These are phyloP conservation scores for Tromatobia lineatoria DNA, from an alignment of 2,888 invertebrate species.

Conservation along the genomic window DNA sequence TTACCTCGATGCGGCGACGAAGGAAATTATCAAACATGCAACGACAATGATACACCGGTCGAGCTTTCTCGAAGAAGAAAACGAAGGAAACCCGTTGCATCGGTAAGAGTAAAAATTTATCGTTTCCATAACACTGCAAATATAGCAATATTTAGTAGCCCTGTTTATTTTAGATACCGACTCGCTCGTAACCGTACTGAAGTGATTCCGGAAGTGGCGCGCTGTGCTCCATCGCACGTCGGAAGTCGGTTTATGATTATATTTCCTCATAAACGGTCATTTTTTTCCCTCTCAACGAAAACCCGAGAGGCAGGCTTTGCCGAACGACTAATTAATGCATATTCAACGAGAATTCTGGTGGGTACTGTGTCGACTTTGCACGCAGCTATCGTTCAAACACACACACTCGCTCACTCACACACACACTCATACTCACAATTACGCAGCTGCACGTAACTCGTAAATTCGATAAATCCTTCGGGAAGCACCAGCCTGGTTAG, in stretches of 20 bases:
- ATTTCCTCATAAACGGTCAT: slow-evolving; percentile 11
- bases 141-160: slow-evolving; percentile 14
- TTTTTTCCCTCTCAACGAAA: slow-evolving; percentile 31
- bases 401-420: too few species aligned
- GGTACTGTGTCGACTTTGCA: slow-evolving; percentile 47
- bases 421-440: neutral
- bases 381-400: slow-evolving; percentile 29
- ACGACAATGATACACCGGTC: slow-evolving; percentile 25
- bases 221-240: neutral
- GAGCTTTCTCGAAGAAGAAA: neutral
- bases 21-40: slow-evolving; percentile 58
- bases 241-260: slow-evolving; percentile 43
- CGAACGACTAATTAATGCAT: slow-evolving; percentile 60
- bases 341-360: slow-evolving; percentile 59
- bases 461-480: slow-evolving; percentile 56
- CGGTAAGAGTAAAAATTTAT: neutral
- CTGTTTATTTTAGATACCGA: slow-evolving; percentile 11
- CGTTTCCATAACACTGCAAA: neutral
- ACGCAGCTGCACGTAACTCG: slow-evolving; percentile 4
- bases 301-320: slow-evolving; percentile 24
- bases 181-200: neutral
- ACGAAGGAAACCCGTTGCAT: slow-evolving; percentile 7
- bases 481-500: neutral
- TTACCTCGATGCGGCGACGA: slow-evolving; percentile 44
- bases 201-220: slow-evolving; percentile 32